A percentile compares a stretch with the other conserved stretches of the same genome.
Conservation (phyloP, 2,797 vertebrate genomes). For the Myotis vivesi region DNA sequence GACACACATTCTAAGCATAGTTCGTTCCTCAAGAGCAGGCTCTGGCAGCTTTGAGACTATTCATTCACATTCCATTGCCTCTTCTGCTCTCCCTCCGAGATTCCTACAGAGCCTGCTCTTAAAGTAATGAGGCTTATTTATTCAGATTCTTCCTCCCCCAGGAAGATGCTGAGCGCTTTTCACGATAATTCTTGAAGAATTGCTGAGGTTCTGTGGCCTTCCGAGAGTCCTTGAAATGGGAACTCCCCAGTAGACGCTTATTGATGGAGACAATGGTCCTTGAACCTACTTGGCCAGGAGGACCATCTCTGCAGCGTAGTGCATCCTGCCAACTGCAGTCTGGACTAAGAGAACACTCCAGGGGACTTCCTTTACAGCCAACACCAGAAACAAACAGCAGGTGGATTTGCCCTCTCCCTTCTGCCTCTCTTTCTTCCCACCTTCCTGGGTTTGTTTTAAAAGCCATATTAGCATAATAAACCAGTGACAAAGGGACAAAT, state of each 20-base stretch:
- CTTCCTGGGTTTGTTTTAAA: slow-evolving; percentile 12
- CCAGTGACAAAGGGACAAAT: neutral
- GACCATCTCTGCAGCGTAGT: neutral
- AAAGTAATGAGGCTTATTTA: slow-evolving; percentile 66
- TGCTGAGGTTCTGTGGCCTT: slow-evolving; percentile 23
- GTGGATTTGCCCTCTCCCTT: neutral
- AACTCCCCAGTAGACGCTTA: neutral
- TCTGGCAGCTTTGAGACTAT: slow-evolving; percentile 61
- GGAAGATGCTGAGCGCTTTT: slow-evolving; percentile 45
- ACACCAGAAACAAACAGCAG: neutral
- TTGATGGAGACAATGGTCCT: neutral
- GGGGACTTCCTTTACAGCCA: neutral
- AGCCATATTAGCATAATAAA: neutral
- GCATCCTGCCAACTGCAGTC: neutral
- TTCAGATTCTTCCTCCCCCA: slow-evolving; percentile 56
- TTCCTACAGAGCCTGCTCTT: slow-evolving; percentile 55
- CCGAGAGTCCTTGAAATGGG: neutral
- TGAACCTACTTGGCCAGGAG: neutral
- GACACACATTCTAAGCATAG: slow-evolving; percentile 74
- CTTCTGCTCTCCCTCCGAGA: slow-evolving; percentile 46
- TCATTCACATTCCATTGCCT: slow-evolving; percentile 64
- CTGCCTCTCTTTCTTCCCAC: neutral
- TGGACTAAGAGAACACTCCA: neutral
- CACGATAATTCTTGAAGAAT: slow-evolving; percentile 56
- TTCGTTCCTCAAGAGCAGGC: slow-evolving; percentile 72